Base-by-base conservation (phyloP, 2,888 invertebrate species). In the Drosophila maculinotata region DNA sequence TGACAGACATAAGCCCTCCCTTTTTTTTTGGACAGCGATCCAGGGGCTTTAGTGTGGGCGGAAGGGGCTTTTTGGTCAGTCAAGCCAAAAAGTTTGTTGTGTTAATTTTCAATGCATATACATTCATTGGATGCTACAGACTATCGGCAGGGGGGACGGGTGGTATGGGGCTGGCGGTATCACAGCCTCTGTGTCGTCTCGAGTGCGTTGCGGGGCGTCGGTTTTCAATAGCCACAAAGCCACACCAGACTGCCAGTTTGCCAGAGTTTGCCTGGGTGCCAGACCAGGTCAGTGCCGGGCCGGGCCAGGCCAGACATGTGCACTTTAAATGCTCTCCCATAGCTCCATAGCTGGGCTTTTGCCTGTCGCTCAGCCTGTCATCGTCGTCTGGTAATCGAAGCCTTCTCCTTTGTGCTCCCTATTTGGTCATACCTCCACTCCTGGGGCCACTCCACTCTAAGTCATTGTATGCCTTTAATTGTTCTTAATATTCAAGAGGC, bases 51-150 rank as follows among this genome's bases (percentile, higher is more conserved):
- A n/a, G n/a, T n/a, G n/a, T 25, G 15, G 8, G 8, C 30, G 20
- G 45, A 68, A 17, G 20, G 45, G 73, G 20, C 12, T 17, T 42
- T 65, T 53, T 63, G 76, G 63, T 41, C 74, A 70, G 60, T 31
- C 81, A 76, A 80, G 70, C 76, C 71, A 66, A 81, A 84, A 79
- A 81, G 77, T 84, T 81, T 81, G 79, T 70, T 84, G 80, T 81
- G 82, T 84, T 84, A 65, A 84, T 81, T 81, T 81, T 57, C 79
- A 84, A 71, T 81, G 82, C 66, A 81, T 74, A 74, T 71, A 76
- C 79, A 79, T 76, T 81, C 81, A 76, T 79, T 64, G 56, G 57
- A 48, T 66, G 65, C 60, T 68, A 54, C 57, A 71, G 67, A 70
- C 60, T 26, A 26, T 26, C 7, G 26, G 6, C 26, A 33, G 14